Conservation (phyloP, 2,888 invertebrate species). For the Ophion slaviceki region DNA sequence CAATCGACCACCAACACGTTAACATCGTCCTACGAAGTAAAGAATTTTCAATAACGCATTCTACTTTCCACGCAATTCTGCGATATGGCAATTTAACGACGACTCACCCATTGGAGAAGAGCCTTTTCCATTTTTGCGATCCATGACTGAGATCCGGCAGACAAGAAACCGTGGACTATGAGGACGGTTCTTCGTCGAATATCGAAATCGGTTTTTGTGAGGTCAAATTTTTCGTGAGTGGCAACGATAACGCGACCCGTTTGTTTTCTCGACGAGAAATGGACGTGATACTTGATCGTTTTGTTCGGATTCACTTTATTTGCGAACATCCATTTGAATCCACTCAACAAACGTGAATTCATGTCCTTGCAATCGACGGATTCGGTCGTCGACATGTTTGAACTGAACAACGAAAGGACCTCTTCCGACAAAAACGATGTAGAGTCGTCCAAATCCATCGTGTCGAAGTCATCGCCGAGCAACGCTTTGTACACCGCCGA, state of each 20-base stretch:
- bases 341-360: conserved; percentile 80
- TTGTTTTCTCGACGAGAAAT: conserved; percentile 83
- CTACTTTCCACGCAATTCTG: neutral
- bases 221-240: conserved; percentile 83
- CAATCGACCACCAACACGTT: conserved; percentile 88
- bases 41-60: neutral
- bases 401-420: conserved; percentile 10
- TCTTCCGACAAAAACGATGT: conserved; percentile 36
- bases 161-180: conserved; percentile 88
- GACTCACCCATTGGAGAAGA: conserved; percentile 85
- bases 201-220: conserved; percentile 86
- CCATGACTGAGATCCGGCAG: conserved; percentile 86
- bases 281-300: conserved; percentile 84
- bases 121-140: conserved; percentile 86
- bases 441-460: conserved; percentile 1
- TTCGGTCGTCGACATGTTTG: neutral
- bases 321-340: conserved; percentile 83
- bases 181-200: conserved; percentile 85
- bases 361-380: conserved; percentile 85
- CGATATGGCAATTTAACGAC: neutral
- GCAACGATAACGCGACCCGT: conserved; percentile 83
- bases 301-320: conserved; percentile 83
- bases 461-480: conserved; percentile 12
- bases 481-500: neutral
- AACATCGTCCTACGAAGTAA: conserved; percentile 84